These are phyloP conservation scores for Sebastes iracundus DNA, from an alignment of 2,797 vertebrate genomes.

Conservation along the genomic window DNA sequence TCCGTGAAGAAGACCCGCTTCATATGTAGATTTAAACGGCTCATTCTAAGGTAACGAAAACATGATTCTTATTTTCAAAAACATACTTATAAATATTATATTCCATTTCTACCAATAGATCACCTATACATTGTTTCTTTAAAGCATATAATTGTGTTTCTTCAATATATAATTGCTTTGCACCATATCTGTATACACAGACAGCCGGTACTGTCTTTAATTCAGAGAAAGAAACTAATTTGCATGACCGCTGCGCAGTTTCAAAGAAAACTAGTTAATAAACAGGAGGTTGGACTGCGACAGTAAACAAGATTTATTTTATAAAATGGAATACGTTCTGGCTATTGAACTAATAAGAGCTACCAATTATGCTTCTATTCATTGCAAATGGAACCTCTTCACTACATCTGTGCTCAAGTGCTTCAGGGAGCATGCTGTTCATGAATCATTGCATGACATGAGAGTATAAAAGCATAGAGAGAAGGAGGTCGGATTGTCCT, in stretches of 20 bases:
- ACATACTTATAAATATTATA: no score
- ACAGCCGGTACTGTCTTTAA: neutral
- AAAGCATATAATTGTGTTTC: neutral
- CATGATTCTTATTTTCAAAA: no score
- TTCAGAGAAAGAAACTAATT: neutral
- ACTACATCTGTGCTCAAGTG: neutral
- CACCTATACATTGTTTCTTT: neutral
- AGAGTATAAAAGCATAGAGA: neutral
- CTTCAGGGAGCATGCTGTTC: neutral
- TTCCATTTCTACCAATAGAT: no score
- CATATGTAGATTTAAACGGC: no score
- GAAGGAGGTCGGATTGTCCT: neutral
- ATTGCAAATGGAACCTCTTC: constrained; percentile 4
- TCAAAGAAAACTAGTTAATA: neutral
- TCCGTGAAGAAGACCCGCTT: no score
- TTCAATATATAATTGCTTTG: neutral
- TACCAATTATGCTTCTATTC: neutral
- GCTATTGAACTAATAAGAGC: constrained; percentile 1
- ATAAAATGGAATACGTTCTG: neutral
- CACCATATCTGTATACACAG: neutral
- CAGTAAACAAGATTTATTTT: constrained; percentile 7
- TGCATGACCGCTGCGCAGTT: neutral
- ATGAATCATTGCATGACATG: constrained; percentile 5
- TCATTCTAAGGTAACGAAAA: no score
- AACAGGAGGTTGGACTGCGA: neutral